Percentiles rank a stretch among this genome's conserved stretches.
These are phyloP conservation scores for Baryphthengus martii DNA, from an alignment of 2,113 vertebrate species.

Conservation along the genomic window DNA sequence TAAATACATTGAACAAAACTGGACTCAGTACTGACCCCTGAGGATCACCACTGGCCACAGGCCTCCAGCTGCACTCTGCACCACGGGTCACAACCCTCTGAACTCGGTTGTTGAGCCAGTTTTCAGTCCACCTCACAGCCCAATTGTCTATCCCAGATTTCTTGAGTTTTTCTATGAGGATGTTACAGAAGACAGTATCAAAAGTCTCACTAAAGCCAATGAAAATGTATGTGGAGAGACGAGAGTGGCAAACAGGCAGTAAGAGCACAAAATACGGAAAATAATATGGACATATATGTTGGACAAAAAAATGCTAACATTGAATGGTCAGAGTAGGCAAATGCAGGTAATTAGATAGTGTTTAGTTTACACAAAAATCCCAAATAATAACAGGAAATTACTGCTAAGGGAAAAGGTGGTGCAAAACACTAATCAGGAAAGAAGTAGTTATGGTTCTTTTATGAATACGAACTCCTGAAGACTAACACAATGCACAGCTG, in stretches of 20 bases:
- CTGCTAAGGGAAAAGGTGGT: neutral
- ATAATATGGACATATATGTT: fast-evolving
- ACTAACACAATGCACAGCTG: neutral
- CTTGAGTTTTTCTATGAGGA: no score
- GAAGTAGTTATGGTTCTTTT: neutral
- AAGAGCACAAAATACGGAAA: neutral
- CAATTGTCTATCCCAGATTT: no score
- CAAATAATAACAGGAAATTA: neutral
- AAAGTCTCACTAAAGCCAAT: no score
- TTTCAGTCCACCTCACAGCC: no score
- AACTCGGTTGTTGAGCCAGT: no score
- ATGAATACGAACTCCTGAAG: neutral
- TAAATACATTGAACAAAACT: no score
- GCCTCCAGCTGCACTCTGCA: no score
- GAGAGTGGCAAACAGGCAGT: neutral
- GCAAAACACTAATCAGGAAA: neutral
- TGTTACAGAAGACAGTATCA: no score
- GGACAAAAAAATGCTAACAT: neutral
- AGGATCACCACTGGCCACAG: no score
- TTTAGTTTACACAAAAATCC: neutral
- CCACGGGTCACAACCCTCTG: no score
- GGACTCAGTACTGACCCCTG: no score
- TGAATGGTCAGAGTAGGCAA: neutral
- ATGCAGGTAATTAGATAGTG: neutral
- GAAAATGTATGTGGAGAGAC: fast-evolving